These are phyloP conservation scores for Leptopilina myrica DNA, from an alignment of 2,888 invertebrate genomes.

Conservation along the genomic window DNA sequence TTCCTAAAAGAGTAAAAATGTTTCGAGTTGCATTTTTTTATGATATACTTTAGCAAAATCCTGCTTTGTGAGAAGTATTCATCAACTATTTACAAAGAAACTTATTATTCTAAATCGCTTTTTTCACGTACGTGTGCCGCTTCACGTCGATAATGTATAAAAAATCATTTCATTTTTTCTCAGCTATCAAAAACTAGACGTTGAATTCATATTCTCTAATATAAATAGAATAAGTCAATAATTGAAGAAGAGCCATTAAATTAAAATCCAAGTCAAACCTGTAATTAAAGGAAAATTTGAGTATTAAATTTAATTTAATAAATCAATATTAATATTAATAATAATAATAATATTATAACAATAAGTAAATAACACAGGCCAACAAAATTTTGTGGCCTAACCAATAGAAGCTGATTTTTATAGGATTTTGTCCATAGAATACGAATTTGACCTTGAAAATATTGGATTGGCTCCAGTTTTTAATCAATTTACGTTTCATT, in stretches of 20 bases:
- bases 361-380: too few species aligned
- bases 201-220: not conserved
- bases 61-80: not conserved
- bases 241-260: constrained; percentile 7
- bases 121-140: not conserved
- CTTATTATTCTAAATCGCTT: constrained; percentile 2
- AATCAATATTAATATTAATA: too few species aligned
- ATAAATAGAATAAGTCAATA: not conserved
- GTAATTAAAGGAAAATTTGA: not conserved
- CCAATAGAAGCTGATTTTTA: too few species aligned
- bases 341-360: too few species aligned
- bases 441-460: too few species aligned
- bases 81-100: constrained; percentile 20
- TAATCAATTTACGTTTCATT: too few species aligned
- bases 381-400: too few species aligned
- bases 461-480: too few species aligned
- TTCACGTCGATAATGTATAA: constrained; percentile 3
- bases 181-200: not conserved
- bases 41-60: not conserved
- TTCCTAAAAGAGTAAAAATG: too few species aligned
- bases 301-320: not conserved
- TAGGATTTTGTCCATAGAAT: too few species aligned
- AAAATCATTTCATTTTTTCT: not conserved
- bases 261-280: constrained; percentile 12
- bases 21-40: not conserved